These are phyloP conservation scores for Flexamia atlantica DNA, from an alignment of 2,888 invertebrate genomes.

Conservation along the genomic window DNA sequence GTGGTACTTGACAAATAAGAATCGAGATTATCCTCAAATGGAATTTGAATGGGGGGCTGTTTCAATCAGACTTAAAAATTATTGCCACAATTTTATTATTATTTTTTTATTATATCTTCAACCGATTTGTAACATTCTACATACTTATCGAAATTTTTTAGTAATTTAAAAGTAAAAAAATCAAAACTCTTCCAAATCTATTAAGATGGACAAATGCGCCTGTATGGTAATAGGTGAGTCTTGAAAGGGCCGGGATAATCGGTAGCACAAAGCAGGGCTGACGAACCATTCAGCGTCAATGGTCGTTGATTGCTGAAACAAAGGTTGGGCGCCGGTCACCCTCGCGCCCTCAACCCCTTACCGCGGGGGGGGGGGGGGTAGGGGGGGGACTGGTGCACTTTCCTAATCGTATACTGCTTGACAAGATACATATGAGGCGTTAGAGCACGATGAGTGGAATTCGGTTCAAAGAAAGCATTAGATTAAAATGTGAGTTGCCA, in stretches of 20 bases:
- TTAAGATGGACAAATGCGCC: background rate
- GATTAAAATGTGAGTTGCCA: no score
- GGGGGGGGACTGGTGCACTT: background rate
- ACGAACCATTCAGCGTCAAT: slow-evolving; percentile 28
- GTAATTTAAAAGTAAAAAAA: no score
- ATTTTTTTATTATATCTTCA: no score
- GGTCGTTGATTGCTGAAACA: slow-evolving; percentile 20
- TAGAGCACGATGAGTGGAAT: no score
- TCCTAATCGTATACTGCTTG: background rate
- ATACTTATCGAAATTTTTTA: no score
- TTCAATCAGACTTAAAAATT: no score
- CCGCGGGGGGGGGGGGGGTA: background rate
- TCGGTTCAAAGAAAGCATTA: no score
- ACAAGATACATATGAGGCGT: background rate
- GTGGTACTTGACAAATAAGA: no score
- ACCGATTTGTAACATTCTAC: no score
- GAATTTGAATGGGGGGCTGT: no score
- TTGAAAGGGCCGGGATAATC: background rate
- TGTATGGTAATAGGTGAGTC: slow-evolving; percentile 4
- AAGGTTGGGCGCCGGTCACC: slow-evolving; percentile 6
- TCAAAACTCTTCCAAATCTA: background rate
- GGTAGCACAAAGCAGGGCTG: slow-evolving; percentile 6
- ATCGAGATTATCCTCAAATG: no score
- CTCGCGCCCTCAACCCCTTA: background rate
- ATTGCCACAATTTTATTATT: no score